Evolutionary conservation across 1,140 invertebrate species (phyloP).

Genomic region (Papilio polytes): DNA sequence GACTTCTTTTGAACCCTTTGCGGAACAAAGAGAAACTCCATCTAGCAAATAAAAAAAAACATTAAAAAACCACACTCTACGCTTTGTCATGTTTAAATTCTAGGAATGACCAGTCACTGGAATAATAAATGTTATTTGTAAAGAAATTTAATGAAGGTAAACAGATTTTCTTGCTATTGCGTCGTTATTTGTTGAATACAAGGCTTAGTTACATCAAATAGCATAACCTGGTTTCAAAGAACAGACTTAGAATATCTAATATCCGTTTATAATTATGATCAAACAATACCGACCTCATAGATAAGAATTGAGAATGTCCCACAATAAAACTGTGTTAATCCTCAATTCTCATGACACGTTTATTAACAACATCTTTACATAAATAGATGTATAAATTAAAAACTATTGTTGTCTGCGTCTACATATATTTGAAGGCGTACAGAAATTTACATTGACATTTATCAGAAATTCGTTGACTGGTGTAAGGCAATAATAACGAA

Average conservation of each 20-base stretch:
- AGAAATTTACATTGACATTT: background rate
- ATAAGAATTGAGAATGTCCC: conserved; percentile 5
- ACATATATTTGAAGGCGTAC: too few relatives aligned
- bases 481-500: too few relatives aligned
- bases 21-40: conserved; percentile 72
- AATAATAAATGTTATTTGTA: background rate
- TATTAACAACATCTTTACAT: background rate
- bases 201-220: background rate
- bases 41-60: conserved; percentile 53
- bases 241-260: background rate
- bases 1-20: conserved; percentile 79
- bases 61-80: background rate
- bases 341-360: background rate
- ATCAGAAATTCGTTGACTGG: too few relatives aligned
- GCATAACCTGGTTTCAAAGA: background rate
- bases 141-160: background rate
- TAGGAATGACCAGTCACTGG: background rate
- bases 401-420: background rate
- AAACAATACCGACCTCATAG: background rate
- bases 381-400: background rate
- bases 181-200: background rate
- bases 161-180: background rate
- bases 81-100: background rate
- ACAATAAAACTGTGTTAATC: background rate
- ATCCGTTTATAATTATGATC: background rate